These are phyloP conservation scores for Tetranychus urticae DNA, from an alignment of 1,140 invertebrate genomes.

Conservation along the genomic window DNA sequence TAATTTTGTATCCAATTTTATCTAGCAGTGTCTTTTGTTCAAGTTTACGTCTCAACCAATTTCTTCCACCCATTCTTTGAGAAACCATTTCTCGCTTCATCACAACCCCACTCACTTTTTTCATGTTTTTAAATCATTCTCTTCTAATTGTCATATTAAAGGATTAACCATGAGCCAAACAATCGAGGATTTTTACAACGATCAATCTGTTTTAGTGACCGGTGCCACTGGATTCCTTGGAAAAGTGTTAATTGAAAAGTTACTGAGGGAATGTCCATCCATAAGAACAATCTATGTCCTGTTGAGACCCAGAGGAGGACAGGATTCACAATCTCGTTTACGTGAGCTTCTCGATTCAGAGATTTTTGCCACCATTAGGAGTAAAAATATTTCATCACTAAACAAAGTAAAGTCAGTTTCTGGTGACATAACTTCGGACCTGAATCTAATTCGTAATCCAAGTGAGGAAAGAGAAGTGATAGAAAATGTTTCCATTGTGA, in stretches of 20 bases:
- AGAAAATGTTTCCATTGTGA: slow-evolving; percentile 22
- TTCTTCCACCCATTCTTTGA: too few relatives aligned
- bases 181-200: slow-evolving; percentile 18
- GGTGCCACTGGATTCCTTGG: slow-evolving; percentile 29
- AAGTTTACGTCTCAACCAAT: too few relatives aligned
- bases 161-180: too few relatives aligned
- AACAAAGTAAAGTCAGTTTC: slow-evolving; percentile 58
- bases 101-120: too few relatives aligned
- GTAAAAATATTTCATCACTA: slow-evolving; percentile 2
- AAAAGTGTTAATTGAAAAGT: slow-evolving; percentile 43
- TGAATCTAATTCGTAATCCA: slow-evolving; percentile 53
- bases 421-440: slow-evolving; percentile 65
- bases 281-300: slow-evolving; percentile 41
- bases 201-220: slow-evolving; percentile 24
- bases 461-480: slow-evolving; percentile 42
- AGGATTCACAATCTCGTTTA: background rate
- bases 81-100: too few relatives aligned
- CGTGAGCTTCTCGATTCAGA: slow-evolving; percentile 3
- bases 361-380: slow-evolving; percentile 2
- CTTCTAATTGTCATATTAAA: too few relatives aligned
- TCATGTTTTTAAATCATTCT: too few relatives aligned
- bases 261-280: slow-evolving; percentile 41
- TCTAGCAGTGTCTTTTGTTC: too few relatives aligned
- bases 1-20: too few relatives aligned
- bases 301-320: slow-evolving; percentile 28